These are phyloP conservation scores for Caenorhabditis latens DNA, from an alignment of 1,140 invertebrate species.

Conservation along the genomic window DNA sequence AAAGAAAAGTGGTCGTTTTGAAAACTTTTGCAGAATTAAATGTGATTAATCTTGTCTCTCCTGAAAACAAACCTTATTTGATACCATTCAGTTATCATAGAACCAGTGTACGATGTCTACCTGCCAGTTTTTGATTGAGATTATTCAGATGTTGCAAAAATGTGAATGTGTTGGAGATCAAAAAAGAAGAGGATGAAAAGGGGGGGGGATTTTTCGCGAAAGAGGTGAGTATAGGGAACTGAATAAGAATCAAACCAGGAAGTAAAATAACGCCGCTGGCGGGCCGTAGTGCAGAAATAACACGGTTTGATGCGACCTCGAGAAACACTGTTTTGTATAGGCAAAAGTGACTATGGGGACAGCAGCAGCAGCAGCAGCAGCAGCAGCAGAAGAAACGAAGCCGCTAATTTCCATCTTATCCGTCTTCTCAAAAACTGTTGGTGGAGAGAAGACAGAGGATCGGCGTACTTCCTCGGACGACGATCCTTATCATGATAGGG, in stretches of 20 bases:
- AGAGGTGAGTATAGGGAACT: constrained; percentile 22
- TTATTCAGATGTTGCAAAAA: background rate
- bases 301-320: constrained; percentile 48
- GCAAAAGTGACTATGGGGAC: constrained; percentile 22
- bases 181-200: background rate
- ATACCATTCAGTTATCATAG: constrained; percentile 45
- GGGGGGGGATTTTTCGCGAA: background rate
- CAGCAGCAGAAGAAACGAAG: background rate
- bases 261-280: constrained; percentile 17
- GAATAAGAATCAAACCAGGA: constrained; percentile 33
- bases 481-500: constrained; percentile 27
- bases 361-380: background rate
- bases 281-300: constrained; percentile 45
- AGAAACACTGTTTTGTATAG: constrained; percentile 37
- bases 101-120: constrained; percentile 16
- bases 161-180: background rate
- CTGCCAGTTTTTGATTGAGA: constrained; percentile 32
- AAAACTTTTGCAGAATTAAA: background rate
- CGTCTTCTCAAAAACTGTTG: background rate
- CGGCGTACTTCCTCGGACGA: constrained; percentile 18
- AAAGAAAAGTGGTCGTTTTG: background rate
- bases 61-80: background rate
- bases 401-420: constrained; percentile 43
- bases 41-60: too few species aligned
- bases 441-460: constrained; percentile 31